Evolutionary conservation across 92 coral and sea anemone genomes (phyloP).

Genomic region (Siderastrea siderea): DNA sequence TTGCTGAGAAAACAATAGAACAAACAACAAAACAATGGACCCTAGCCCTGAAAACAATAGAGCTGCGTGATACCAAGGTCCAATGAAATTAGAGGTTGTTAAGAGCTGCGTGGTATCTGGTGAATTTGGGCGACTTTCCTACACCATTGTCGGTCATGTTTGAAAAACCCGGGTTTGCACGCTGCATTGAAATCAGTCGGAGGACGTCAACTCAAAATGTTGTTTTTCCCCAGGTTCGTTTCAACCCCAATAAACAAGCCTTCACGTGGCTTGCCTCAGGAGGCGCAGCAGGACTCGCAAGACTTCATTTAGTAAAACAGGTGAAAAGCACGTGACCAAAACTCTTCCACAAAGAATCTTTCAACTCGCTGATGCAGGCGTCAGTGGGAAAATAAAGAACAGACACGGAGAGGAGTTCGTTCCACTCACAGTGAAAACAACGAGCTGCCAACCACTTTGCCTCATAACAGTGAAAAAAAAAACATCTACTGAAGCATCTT

Average conservation of each 20-base stretch:
- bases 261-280: conserved; percentile 93
- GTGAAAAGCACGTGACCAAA: conserved; percentile 1
- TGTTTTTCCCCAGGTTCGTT: conserved; percentile 78
- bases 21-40: no score
- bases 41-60: no score
- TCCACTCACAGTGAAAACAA: not conserved
- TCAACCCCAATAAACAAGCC: conserved; percentile 92
- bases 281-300: conserved; percentile 87
- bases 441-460: not conserved
- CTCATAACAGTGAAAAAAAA: not conserved
- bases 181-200: no score
- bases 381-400: not conserved
- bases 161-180: no score
- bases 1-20: no score
- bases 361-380: not conserved
- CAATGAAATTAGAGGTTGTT: no score
- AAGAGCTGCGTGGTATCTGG: no score
- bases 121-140: no score
- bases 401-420: not conserved
- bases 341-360: not conserved
- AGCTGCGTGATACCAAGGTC: no score
- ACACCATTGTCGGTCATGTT: no score
- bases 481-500: no score
- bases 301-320: conserved; percentile 77
- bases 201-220: not conserved